Base-by-base conservation (phyloP, 2,888 invertebrate species). In the Camptogramma bilineatum region DNA sequence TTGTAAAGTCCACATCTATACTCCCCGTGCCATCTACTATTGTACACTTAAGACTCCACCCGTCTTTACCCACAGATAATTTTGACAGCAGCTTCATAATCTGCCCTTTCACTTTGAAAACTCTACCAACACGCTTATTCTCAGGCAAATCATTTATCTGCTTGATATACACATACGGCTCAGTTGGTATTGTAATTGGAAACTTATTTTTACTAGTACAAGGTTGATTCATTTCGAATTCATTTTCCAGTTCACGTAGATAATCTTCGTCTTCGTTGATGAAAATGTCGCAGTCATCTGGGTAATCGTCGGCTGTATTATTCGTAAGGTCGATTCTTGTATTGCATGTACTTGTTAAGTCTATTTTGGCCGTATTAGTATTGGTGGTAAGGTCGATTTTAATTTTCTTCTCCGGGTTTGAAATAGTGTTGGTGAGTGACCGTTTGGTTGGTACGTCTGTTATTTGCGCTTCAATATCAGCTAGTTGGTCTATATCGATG, bases 1-100 rank as follows among this genome's bases (percentile, higher is more conserved):
- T 94, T 0, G 94, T 91, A 57, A 96, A 93, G 17, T 90, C 88
- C 1, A 94, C 94, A 54, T 94, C 91, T 16, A 95, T 70, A 55
- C 82, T 88, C 1, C 93, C 94, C 4, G 94, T 94, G 17, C 90
- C 92, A 80, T 96, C 96, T 7, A 90, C 88, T 52, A 96, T 83
- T 8, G 90, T 92, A 66, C 95, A 94, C 60, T 89, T 91, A 28
- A 95, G 83, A 74, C 88, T 88, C 94, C 95, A 95, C 0, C 83
- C 86, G 0, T 90, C 85, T 67, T 94, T 92, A 13, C 87, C 86
- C 1, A 94, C 90, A 0, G 89, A 86, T 66, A 96, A 80, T 74
- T 94, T 95, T 5, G 94, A 93, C 5, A 94, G 73, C 16, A 95
- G 79, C 54, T 84, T 88, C 75, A 93, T 87, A 60, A 95, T 94